Percentiles rank a stretch among this genome's conserved stretches.
These are phyloP conservation scores for Festucalex cinctus DNA, from an alignment of 2,113 vertebrate genomes.

Conservation along the genomic window DNA sequence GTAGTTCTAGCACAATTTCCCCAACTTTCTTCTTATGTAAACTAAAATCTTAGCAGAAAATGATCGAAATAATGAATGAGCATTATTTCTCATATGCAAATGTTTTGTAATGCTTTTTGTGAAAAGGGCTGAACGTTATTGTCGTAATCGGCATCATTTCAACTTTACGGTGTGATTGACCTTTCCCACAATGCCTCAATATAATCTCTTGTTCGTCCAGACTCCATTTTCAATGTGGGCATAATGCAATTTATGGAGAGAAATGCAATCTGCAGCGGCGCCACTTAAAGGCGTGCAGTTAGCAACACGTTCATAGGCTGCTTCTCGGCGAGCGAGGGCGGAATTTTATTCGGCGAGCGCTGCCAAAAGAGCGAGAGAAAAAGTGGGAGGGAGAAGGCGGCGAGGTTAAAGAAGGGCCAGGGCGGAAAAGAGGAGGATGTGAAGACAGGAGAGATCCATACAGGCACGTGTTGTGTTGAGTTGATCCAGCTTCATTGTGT, in stretches of 20 bases:
- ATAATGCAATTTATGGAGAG: neutral
- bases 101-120: neutral
- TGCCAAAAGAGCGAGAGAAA: slow-evolving; percentile 11
- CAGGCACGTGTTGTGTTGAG: neutral
- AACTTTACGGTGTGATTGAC: neutral
- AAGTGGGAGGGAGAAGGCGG: neutral
- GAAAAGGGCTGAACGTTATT: neutral
- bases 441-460: neutral
- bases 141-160: neutral
- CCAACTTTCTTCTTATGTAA: no score
- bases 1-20: neutral
- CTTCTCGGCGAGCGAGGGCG: neutral
- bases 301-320: neutral
- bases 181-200: neutral
- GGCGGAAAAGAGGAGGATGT: slow-evolving; percentile 3
- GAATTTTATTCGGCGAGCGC: slow-evolving; percentile 6
- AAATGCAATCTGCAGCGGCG: neutral
- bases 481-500: neutral
- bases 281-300: neutral
- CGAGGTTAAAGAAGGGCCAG: slow-evolving; percentile 28
- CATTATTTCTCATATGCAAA: neutral
- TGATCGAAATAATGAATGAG: neutral
- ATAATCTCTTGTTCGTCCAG: neutral
- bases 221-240: neutral
- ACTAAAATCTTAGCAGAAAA: no score